Evolutionary conservation across 2,113 vertebrate genomes (phyloP), one percentile per base, ranked within the genome.

Genomic region (Electrona antarctica): DNA sequence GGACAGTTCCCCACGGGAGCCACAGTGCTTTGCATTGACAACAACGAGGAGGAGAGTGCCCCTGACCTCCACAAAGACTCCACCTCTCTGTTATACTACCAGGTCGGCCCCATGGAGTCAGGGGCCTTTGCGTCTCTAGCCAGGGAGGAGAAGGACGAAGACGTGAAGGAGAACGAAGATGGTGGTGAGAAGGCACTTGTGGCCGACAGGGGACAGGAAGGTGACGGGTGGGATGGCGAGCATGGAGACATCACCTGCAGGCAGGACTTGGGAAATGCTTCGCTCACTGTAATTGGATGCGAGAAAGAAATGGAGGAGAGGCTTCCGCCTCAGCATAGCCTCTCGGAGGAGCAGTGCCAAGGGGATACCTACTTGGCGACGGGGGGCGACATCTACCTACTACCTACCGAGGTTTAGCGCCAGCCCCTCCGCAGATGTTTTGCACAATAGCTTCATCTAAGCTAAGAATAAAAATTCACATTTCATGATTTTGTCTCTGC

Each of bases 21-120:
- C 0, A 91, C 96, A 0, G 94, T 98, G 11, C 89, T 98, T 2
- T 97, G 96, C 89, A 96, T 97, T 60, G 85, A 96, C 0, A 94
- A 96, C 52, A 89, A 92, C 84, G 91, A 92, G 1, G 91, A 79
- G 68, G 92, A 92, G 82, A 88, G 65, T 69, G 86, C 79, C 13
- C 78, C 80, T 7, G 90, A 92, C 13, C 94, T 93, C 76, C 92
- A 95, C 89, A 92, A 94, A 86, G 91, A 93, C 54, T 90, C 92
- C 2, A 74, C 92, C 0, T 87, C 96, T 0, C 88, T 96, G 83
- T 89, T 96, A 9, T 96, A 89, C 85, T 97, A 97, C 85, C 96
- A 97, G 78, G 89, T 96, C 61, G 93, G 94, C 76, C 91, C 90
- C 72, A 91, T 94, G 6, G 90, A 91, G 64, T 67, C 90, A 0